Evolutionary conservation across 2,113 vertebrate species (phyloP), one percentile per base, ranked within the genome.

Genomic region (Rhynchomys soricoides): DNA sequence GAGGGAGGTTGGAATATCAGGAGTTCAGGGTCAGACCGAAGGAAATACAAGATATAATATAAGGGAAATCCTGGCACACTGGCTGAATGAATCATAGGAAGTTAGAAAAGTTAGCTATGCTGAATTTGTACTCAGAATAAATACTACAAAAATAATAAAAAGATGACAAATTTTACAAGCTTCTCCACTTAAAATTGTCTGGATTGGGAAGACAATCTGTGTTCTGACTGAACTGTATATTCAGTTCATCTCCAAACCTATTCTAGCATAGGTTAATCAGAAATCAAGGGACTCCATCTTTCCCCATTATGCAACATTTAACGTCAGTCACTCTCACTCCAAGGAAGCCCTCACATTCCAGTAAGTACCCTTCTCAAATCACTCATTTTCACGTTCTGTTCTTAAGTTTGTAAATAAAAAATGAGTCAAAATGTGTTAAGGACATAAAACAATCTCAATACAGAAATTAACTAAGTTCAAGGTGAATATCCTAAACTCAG

Each of bases 401-500:
- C 85, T 86, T 93, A 24, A 26, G 62, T 93, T 78, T 74, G 1
- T 92, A 71, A 88, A 92, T 24, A 94, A 29, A 92, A 89, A 85
- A 68, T 40, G 40, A 19, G 21, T 89, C 34, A 52, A 89, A 83
- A 31, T 94, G 2, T 55, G n/a, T 31, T 12, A 9, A 85, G 34
- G 71, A 92, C 37, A 94, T 62, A 71, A 95, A 52, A 92, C 55
- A 88, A 92, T 50, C 93, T 92, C 34, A 77, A 52, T 48, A 31
- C 55, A 94, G 55, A 92, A 93, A 40, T 77, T 77, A 95, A 89
- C 9, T 90, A 45, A 71, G 34, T 86, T 93, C 89, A 52, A 71
- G 24, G 3, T 81, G 7, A 95, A 89, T 81, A 97, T 57, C 62
- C 68, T 94, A 85, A 93, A 81, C 12, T 92, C n/a, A 96, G 34